Percentiles rank a stretch among this genome's conserved stretches.
phyloP scores from a whole-genome alignment of 2,113 vertebrate species.

The Syngnathoides biaculeatus region DNA sequence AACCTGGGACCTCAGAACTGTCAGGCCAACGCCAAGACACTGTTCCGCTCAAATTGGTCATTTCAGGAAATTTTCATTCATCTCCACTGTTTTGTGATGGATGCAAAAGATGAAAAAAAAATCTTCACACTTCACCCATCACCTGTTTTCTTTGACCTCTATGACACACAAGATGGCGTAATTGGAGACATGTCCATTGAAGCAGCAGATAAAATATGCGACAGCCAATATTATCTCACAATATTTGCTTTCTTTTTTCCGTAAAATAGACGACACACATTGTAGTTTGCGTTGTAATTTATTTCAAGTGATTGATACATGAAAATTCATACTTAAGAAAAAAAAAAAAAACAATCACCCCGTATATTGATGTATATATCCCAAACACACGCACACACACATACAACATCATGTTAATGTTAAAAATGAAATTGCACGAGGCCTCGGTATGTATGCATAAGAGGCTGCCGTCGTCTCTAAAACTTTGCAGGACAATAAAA shows the following conservation, averaged over 20 bases:
- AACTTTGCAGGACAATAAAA: not conserved
- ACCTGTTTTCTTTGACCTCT: no score
- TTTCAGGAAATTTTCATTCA: not conserved
- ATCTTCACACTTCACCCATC: no score
- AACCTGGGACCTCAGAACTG: no score
- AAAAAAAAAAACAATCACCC: slow-evolving; percentile 51
- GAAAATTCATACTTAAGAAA: slow-evolving; percentile 47
- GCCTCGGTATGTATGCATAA: not conserved
- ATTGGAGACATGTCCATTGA: no score
- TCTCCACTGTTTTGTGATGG: not conserved
- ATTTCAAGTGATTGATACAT: slow-evolving; percentile 65
- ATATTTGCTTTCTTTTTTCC: not conserved
- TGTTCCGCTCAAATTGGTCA: not conserved
- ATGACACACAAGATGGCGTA: no score
- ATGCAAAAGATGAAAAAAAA: no score
- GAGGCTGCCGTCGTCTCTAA: not conserved
- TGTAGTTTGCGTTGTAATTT: slow-evolving; percentile 51
- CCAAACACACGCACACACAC: slow-evolving; percentile 46
- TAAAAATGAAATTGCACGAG: not conserved
- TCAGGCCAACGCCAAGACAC: no score
- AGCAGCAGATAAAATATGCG: not conserved
- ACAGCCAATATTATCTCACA: not conserved
- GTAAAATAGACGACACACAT: slow-evolving; percentile 9
- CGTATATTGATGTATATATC: slow-evolving; percentile 22
- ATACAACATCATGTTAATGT: slow-evolving; percentile 43